Percentiles rank a stretch among this genome's conserved stretches.
These are phyloP conservation scores for Dysidea cf. avara DNA, from an alignment of 37 sponge, comb jelly and placozoan genomes.

Conservation along the genomic window DNA sequence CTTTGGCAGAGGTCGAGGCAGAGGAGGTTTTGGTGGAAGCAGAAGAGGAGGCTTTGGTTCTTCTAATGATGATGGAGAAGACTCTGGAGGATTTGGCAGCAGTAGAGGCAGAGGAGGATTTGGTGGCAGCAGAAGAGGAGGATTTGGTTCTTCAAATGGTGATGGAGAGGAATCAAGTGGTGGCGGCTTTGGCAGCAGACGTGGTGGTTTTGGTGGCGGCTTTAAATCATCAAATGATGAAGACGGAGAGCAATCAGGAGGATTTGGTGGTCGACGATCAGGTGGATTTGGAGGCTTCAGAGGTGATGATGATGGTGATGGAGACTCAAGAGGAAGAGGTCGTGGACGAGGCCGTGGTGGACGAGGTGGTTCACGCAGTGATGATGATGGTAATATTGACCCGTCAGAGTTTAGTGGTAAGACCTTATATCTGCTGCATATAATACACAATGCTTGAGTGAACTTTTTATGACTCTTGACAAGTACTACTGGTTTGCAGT, in stretches of 20 bases:
- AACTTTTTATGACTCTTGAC: no score
- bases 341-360: slow-evolving; percentile 15
- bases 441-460: no score
- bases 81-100: slow-evolving; percentile 18
- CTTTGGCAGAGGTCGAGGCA: slow-evolving; percentile 28
- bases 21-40: slow-evolving; percentile 20
- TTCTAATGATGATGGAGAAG: slow-evolving; percentile 14
- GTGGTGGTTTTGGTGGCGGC: slow-evolving; percentile 14
- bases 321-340: slow-evolving; percentile 14
- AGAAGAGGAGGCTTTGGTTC: neutral
- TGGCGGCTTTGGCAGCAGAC: neutral
- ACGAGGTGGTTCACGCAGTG: neutral
- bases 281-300: neutral
- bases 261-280: slow-evolving; percentile 9
- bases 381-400: neutral
- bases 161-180: neutral
- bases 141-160: neutral
- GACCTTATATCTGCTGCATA: no score
- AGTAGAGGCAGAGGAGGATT: neutral
- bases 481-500: no score
- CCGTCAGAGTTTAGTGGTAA: no score
- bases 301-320: neutral
- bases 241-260: neutral
- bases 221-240: neutral
- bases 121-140: neutral